A percentile compares a stretch with the other conserved stretches of the same genome.
phyloP scores from a whole-genome alignment of 2,888 invertebrate genomes.

The Dyspetes luteomarginatus region DNA sequence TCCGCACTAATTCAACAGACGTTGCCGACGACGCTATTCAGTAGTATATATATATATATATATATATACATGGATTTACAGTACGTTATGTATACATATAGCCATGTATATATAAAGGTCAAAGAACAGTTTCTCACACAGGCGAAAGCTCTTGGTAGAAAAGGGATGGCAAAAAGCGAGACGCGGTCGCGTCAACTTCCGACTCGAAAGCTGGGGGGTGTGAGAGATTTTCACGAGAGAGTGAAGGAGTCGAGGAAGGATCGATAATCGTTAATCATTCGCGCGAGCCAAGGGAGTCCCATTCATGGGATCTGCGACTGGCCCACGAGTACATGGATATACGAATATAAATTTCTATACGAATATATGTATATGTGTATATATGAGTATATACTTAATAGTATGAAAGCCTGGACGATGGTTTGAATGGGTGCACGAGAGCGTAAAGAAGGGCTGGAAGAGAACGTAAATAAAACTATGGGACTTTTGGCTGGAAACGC shows the following conservation, averaged over 20 bases:
- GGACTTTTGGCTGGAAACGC: constrained; percentile 38
- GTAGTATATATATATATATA: not conserved
- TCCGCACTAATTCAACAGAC: constrained; percentile 66
- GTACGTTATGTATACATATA: too few relatives aligned
- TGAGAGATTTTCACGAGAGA: constrained; percentile 6
- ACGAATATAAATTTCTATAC: not conserved
- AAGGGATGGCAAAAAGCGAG: not conserved
- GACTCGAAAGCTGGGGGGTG: constrained; percentile 27
- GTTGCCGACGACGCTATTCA: not conserved
- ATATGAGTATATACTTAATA: not conserved
- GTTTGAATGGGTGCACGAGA: constrained; percentile 9
- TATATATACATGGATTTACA: constrained; percentile 11
- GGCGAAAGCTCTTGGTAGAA: constrained; percentile 20
- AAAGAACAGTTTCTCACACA: constrained; percentile 45
- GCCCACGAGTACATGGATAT: constrained; percentile 2
- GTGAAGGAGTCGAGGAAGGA: constrained; percentile 26
- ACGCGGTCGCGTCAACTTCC: constrained; percentile 53
- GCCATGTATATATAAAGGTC: constrained; percentile 47
- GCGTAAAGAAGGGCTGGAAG: constrained; percentile 11
- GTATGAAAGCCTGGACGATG: constrained; percentile 7
- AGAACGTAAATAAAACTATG: constrained; percentile 49
- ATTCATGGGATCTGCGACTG: constrained; percentile 24
- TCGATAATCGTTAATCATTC: constrained; percentile 64
- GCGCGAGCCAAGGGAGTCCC: constrained; percentile 23
- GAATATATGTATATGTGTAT: not conserved